phyloP scores from a whole-genome alignment of 1,140 invertebrate species.

The Drosophila jambulina region DNA sequence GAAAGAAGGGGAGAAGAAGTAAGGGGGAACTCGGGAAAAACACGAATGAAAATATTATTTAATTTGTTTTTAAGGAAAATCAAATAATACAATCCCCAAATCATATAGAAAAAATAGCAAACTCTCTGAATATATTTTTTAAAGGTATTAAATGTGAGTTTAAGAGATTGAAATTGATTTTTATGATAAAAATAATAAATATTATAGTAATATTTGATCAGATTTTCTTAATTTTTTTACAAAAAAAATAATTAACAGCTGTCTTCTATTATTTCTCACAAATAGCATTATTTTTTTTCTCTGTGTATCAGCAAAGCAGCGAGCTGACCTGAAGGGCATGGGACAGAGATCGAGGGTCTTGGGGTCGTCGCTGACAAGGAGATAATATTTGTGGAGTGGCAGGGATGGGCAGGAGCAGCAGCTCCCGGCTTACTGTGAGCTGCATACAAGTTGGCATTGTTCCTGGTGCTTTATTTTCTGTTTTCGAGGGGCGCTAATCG shows the following conservation, averaged over 20 bases:
- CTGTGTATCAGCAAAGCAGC: background rate
- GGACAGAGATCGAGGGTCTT: slow-evolving; percentile 22
- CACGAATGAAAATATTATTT: slow-evolving; percentile 3
- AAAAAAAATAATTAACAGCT: background rate
- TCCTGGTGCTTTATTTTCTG: background rate
- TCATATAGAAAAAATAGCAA: no score
- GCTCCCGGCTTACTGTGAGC: slow-evolving; percentile 9
- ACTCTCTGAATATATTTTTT: background rate
- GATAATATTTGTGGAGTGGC: slow-evolving; percentile 40
- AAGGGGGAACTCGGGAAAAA: background rate
- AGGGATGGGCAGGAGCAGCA: slow-evolving; percentile 2
- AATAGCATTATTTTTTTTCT: background rate
- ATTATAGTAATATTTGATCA: background rate
- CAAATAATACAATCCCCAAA: background rate
- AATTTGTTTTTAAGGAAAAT: background rate
- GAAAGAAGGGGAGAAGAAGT: background rate
- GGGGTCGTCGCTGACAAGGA: slow-evolving; percentile 36
- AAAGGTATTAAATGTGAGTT: background rate
- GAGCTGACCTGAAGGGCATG: slow-evolving; percentile 28
- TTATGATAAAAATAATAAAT: background rate
- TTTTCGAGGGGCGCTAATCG: slow-evolving; percentile 27
- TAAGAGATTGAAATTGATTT: no score
- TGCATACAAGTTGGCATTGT: slow-evolving; percentile 28
- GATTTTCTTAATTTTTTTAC: background rate
- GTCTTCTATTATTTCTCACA: background rate